Base-by-base conservation (phyloP, 2,888 invertebrate species). In the Phanerotoma sp. region DNA sequence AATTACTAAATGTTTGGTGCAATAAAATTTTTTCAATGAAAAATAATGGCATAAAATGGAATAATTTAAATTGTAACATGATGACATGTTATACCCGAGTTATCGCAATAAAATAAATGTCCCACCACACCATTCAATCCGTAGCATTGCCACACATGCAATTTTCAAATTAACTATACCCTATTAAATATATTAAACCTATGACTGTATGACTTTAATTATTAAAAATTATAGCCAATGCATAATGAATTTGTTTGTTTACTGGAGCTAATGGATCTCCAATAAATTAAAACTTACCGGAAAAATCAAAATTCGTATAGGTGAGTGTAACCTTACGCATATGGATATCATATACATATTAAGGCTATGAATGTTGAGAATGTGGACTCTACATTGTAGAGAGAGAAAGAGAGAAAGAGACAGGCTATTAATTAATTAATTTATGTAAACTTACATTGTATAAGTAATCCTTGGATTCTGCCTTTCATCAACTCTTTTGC, bases 401-500 rank as follows among this genome's bases (percentile, higher is more conserved):
- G 33, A 49, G n/a, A 46, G 13, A 35, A 18, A 30, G 11, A 21
- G 13, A 64, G 50, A 63, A 62, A 66, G 62, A 61, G 61, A 63
- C 56, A 55, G 56, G 45, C 51, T 45, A 58, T 54, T 42, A 47
- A 44, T 11, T 32, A 56, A 16, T 11, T 46, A 50, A 40, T 41
- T 54, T 50, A 48, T 41, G 16, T 58, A 58, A 58, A 91, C 96
- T 91, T 87, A 96, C 96, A 93, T 84, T 96, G 95, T 63, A 89
- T 84, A 44, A 93, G 83, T 66, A 96, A 87, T 67, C 84, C 88
- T 71, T 91, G 89, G 83, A 96, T 91, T 66, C 90, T 83, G 60
- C 87, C 89, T 72, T 90, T 88, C 78, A 92, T 87, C 65, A 88
- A 84, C 67, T 94, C 92, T 71, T 87, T 91, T 51, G 92, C 91